Conservation (phyloP, 2,797 vertebrate genomes). For the Brotula barbata region DNA sequence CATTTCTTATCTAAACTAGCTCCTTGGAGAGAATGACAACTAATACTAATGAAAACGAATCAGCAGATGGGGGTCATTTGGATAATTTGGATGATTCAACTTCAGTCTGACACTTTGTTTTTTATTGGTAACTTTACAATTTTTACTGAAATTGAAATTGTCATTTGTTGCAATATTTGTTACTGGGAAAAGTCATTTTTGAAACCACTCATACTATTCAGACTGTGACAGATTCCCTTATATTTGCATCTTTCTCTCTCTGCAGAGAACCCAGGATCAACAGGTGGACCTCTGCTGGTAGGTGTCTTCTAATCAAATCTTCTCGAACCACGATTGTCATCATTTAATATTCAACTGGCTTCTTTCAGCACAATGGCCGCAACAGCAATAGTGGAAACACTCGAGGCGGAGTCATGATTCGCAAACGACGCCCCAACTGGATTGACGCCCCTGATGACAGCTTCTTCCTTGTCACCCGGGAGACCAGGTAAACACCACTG, state of each 20-base stretch:
- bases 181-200: slow-evolving; percentile 41
- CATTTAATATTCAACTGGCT: neutral
- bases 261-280: slow-evolving; percentile 83
- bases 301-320: slow-evolving; percentile 45
- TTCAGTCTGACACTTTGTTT: slow-evolving; percentile 66
- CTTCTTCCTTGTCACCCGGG: slow-evolving; percentile 97
- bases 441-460: slow-evolving; percentile 97
- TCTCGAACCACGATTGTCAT: neutral
- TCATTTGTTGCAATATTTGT: slow-evolving; percentile 59
- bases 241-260: slow-evolving; percentile 52
- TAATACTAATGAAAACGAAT: slow-evolving; percentile 65
- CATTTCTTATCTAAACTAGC: slow-evolving; percentile 67
- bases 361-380: slow-evolving; percentile 79
- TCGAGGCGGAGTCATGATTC: slow-evolving; percentile 78
- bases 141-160: slow-evolving; percentile 59
- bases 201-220: slow-evolving; percentile 24
- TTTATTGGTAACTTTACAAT: slow-evolving; percentile 62
- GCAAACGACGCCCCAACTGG: slow-evolving; percentile 94
- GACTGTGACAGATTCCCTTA: slow-evolving; percentile 32
- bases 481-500: slow-evolving; percentile 90
- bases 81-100: slow-evolving; percentile 68
- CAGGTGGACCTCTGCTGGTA: slow-evolving; percentile 84
- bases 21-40: slow-evolving; percentile 65
- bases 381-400: slow-evolving; percentile 68
- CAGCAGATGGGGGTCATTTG: slow-evolving; percentile 68